These are phyloP conservation scores for Ptyas mucosa DNA, from an alignment of 2,113 vertebrate genomes.

Conservation along the genomic window DNA sequence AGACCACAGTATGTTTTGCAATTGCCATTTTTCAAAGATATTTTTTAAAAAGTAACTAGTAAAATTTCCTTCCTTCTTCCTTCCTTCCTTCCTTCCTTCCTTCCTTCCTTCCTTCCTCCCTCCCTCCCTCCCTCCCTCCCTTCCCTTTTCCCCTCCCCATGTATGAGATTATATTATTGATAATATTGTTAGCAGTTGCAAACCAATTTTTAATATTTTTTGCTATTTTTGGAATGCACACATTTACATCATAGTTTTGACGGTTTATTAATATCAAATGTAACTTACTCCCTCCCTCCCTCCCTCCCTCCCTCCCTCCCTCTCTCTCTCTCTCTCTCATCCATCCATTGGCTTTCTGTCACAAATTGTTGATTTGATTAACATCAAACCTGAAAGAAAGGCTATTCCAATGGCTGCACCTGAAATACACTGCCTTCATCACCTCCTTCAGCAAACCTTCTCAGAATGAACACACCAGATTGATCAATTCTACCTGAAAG, in stretches of 20 bases:
- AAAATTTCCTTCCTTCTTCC: neutral
- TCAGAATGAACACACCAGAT: neutral
- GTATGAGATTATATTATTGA: neutral
- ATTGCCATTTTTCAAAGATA: neutral
- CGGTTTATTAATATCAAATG: neutral
- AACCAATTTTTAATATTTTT: neutral
- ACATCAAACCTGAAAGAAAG: neutral
- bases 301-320: rapidly evolving
- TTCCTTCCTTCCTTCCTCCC: too few species aligned
- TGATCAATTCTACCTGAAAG: neutral
- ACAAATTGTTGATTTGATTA: neutral
- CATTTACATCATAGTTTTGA: neutral
- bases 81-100: too few species aligned
- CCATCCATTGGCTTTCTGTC: neutral
- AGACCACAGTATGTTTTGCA: neutral
- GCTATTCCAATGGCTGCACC: neutral
- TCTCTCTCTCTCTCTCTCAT: too few species aligned
- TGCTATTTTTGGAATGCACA: neutral
- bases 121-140: too few species aligned
- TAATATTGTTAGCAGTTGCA: neutral
- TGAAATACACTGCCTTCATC: neutral
- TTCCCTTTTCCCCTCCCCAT: neutral
- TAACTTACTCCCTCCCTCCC: too few species aligned
- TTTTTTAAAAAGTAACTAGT: neutral
- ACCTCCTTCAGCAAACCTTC: neutral